Conservation (phyloP, 2,113 vertebrate genomes). For the Blennius ocellaris region DNA sequence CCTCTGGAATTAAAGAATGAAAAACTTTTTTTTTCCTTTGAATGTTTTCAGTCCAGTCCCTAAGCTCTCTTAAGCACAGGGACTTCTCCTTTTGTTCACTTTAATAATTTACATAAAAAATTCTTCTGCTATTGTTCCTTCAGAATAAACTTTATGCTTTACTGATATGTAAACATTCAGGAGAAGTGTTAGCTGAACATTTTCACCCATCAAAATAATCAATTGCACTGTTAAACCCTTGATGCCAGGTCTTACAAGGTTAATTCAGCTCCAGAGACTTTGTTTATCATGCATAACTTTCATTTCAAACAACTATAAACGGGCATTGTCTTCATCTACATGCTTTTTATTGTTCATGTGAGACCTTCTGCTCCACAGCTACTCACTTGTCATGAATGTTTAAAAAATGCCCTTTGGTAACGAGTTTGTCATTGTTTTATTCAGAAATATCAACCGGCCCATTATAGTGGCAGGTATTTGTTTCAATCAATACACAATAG, state of each 20-base stretch:
- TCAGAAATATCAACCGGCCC: constrained; percentile 85
- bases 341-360: constrained; percentile 72
- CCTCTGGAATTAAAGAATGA: constrained; percentile 61
- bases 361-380: constrained; percentile 72
- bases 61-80: constrained; percentile 22
- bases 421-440: constrained; percentile 86
- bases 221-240: constrained; percentile 52
- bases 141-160: background rate
- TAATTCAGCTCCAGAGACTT: constrained; percentile 65
- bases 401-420: constrained; percentile 88
- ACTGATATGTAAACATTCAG: constrained; percentile 30
- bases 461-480: constrained; percentile 83
- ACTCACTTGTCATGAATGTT: constrained; percentile 85
- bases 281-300: constrained; percentile 73
- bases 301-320: constrained; percentile 71
- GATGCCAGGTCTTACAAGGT: constrained; percentile 60
- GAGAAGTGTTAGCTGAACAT: constrained; percentile 51
- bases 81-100: constrained; percentile 28
- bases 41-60: constrained; percentile 43
- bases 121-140: constrained; percentile 1
- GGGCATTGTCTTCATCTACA: constrained; percentile 66
- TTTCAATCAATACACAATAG: constrained; percentile 84
- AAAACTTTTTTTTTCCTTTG: constrained; percentile 52
- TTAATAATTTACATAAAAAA: constrained; percentile 31
- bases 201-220: constrained; percentile 66